Percentiles rank a stretch among this genome's conserved stretches.
Evolutionary conservation across 2,797 vertebrate species (phyloP).

Genomic region (Triplophysa bombifrons): DNA sequence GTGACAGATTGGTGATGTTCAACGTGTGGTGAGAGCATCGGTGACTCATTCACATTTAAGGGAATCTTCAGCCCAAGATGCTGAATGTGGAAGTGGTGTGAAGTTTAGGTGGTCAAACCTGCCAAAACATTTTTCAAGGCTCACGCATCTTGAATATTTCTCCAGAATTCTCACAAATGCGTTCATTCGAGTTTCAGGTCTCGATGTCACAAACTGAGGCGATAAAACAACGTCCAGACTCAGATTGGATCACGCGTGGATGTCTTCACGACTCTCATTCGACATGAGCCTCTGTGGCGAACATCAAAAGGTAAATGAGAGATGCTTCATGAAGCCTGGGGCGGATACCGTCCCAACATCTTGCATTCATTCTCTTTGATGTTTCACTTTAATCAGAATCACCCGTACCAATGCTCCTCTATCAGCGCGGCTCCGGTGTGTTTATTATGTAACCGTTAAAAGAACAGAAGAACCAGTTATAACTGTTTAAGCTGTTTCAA

Average conservation of each 20-base stretch:
- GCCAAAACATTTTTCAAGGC: background rate
- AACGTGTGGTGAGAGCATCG: background rate
- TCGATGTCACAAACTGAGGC: background rate
- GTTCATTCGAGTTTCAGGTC: no score
- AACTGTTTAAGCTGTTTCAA: no score
- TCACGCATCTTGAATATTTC: no score
- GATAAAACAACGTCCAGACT: background rate
- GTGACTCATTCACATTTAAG: no score
- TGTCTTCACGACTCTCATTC: slow-evolving; percentile 56
- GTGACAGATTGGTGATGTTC: background rate
- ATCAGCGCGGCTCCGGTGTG: no score
- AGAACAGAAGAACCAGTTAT: no score
- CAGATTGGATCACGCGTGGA: slow-evolving; percentile 29
- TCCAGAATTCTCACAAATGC: no score
- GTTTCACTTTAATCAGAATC: slow-evolving; percentile 31
- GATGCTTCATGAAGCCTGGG: slow-evolving; percentile 51
- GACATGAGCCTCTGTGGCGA: slow-evolving; percentile 53
- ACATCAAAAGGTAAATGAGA: slow-evolving; percentile 41
- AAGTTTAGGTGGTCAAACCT: background rate
- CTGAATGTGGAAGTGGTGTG: background rate
- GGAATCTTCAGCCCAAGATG: no score
- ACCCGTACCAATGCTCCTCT: no score
- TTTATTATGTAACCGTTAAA: no score
- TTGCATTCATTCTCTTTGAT: slow-evolving; percentile 54
- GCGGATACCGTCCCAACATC: slow-evolving; percentile 36